Evolutionary conservation across 2,888 invertebrate genomes (phyloP), one percentile per base, ranked within the genome.

Genomic region (Nowickia ferox): DNA sequence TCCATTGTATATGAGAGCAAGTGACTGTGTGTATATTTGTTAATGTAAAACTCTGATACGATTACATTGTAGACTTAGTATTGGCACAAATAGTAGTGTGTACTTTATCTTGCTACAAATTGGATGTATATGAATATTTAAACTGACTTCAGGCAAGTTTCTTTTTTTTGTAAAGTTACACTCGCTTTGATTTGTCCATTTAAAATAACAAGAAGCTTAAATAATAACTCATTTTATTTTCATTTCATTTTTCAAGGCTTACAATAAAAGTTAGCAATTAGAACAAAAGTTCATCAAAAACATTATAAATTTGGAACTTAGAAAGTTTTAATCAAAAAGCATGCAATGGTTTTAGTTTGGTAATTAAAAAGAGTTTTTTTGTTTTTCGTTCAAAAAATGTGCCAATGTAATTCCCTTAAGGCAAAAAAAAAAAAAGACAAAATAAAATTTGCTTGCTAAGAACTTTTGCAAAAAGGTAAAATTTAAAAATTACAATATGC

Each of bases 11-110:
- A 13, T 40, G n/a, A 6, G 5, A 30, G 6, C 30, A 5, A 30
- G 0, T 30, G 30, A 30, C 30, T 65, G 9, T 22, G 19, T 30
- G 68, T 53, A 0, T 48, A 13, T 46, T 76, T 63, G 11, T 53
- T 80, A 65, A 63, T 72, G 30, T 74, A 78, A 72, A 75, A 78
- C 48, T 74, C 68, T 85, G 81, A 81, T 85, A 77, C 81, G 84
- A 82, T 85, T 82, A 85, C 69, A 69, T 85, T 85, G 78, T 75
- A 85, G 74, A 85, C 81, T 85, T 81, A 74, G 79, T 75, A 65
- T 71, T 38, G 19, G 63, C 5, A 42, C 48, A 59, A 72, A 66
- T n/a, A 30, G 11, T 17, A 55, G 46, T 55, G 63, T 59, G 8
- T 53, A 10, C 42, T 55, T 81, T 15, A 1, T 63, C 38, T 79